Percentiles rank a stretch among this genome's conserved stretches.
Conservation (phyloP, 2,888 invertebrate genomes). For the Sericinus montela region DNA sequence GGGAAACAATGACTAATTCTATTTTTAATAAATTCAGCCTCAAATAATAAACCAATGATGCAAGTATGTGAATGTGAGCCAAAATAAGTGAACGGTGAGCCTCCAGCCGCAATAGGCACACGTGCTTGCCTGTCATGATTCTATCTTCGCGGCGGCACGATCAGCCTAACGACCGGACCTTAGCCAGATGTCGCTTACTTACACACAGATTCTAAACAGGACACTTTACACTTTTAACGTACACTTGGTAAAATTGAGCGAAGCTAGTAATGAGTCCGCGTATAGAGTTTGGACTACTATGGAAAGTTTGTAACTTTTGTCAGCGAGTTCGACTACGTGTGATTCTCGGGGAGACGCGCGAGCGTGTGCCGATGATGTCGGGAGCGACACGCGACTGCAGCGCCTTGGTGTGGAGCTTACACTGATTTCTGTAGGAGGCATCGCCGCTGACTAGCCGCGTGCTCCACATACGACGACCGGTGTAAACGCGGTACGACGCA, state of each 20-base stretch:
- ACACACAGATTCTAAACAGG: conserved; percentile 46
- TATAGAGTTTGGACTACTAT: conserved; percentile 10
- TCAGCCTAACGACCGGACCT: conserved; percentile 51
- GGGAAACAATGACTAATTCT: conserved; percentile 48
- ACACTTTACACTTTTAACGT: conserved; percentile 59
- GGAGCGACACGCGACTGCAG: conserved; percentile 54
- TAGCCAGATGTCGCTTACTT: conserved; percentile 69
- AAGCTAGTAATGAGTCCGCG: conserved; percentile 21
- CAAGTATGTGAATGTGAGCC: conserved; percentile 57
- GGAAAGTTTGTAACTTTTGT: conserved; percentile 28
- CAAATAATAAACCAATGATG: conserved; percentile 43
- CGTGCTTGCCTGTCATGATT: conserved; percentile 63
- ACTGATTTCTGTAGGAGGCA: conserved; percentile 78
- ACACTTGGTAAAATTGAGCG: conserved; percentile 30
- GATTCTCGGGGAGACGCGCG: conserved; percentile 19
- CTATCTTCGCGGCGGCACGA: conserved; percentile 47
- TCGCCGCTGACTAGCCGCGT: conserved; percentile 58
- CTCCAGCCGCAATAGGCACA: conserved; percentile 61
- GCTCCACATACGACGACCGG: conserved; percentile 76
- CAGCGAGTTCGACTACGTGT: conserved; percentile 25
- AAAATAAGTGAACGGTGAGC: conserved; percentile 72
- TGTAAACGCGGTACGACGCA: conserved; percentile 57
- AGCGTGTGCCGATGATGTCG: conserved; percentile 28
- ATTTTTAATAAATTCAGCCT: conserved; percentile 38
- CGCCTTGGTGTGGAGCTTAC: conserved; percentile 67